A percentile compares a stretch with the other conserved stretches of the same genome.
Evolutionary conservation across 2,888 invertebrate genomes (phyloP).

Genomic region (Amphimallon solstitiale): DNA sequence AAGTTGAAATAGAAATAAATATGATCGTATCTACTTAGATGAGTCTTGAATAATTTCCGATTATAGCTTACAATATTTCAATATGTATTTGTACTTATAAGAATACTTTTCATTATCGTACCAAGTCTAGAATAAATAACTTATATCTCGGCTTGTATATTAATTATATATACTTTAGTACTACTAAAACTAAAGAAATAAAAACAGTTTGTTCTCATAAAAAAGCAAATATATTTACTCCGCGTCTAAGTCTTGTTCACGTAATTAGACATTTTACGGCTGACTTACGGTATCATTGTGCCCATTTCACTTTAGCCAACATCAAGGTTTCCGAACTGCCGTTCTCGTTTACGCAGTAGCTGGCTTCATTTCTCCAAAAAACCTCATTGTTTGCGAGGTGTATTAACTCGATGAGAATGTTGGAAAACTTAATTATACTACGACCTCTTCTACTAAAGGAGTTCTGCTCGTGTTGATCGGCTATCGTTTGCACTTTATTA

Average conservation of each 20-base stretch:
- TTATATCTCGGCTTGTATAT: too few relatives aligned
- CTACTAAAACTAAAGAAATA: too few relatives aligned
- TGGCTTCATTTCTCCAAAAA: not conserved
- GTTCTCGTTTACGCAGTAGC: not conserved
- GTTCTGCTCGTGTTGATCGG: conserved; percentile 12
- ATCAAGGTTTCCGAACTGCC: not conserved
- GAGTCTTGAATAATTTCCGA: too few relatives aligned
- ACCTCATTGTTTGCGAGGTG: conserved; percentile 26
- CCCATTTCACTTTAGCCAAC: not conserved
- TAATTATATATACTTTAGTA: too few relatives aligned
- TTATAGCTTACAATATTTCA: too few relatives aligned
- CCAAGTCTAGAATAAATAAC: too few relatives aligned
- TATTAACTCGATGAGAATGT: conserved; percentile 30
- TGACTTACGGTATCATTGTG: not conserved
- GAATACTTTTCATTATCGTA: too few relatives aligned
- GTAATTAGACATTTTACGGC: not conserved
- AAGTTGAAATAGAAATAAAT: too few relatives aligned
- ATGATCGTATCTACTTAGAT: too few relatives aligned
- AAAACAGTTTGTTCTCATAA: too few relatives aligned
- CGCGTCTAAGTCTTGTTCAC: not conserved
- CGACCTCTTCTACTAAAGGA: conserved; percentile 14
- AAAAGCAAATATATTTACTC: too few relatives aligned
- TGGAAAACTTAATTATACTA: conserved; percentile 27
- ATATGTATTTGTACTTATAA: too few relatives aligned
- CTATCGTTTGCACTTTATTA: conserved; percentile 30